These are phyloP conservation scores for Plebejus anna DNA, from an alignment of 2,888 invertebrate genomes.

Conservation along the genomic window DNA sequence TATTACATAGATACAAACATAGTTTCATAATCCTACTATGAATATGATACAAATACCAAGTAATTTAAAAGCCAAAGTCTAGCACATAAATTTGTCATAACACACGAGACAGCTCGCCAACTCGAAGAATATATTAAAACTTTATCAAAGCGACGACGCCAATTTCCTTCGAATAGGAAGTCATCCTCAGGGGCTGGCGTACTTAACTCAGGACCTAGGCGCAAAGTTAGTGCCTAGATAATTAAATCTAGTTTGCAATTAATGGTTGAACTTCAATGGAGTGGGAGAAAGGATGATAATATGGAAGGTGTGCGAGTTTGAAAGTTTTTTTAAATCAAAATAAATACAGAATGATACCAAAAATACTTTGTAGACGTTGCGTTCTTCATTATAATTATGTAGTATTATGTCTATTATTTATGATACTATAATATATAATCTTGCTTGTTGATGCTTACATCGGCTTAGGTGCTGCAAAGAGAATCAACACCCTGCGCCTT, in stretches of 20 bases:
- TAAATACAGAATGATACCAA: not conserved
- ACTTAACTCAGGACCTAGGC: conserved; percentile 36
- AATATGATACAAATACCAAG: not conserved
- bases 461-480: too few species aligned
- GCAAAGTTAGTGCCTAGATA: conserved; percentile 37
- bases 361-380: too few species aligned
- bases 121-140: conserved; percentile 79
- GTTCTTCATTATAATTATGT: too few species aligned
- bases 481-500: too few species aligned
- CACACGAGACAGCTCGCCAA: conserved; percentile 64
- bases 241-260: conserved; percentile 32
- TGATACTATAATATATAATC: too few species aligned
- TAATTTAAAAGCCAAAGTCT: conserved; percentile 36
- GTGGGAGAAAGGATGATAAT: not conserved
- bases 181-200: conserved; percentile 43
- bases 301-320: not conserved
- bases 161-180: conserved; percentile 58
- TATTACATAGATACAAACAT: too few species aligned
- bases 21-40: not conserved
- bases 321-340: not conserved
- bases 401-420: too few species aligned
- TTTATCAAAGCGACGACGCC: conserved; percentile 75
- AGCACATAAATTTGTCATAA: conserved; percentile 62
- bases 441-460: too few species aligned
- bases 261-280: not conserved